Conservation (phyloP, 2,113 vertebrate species). For the Myrmophylax atrothorax region DNA sequence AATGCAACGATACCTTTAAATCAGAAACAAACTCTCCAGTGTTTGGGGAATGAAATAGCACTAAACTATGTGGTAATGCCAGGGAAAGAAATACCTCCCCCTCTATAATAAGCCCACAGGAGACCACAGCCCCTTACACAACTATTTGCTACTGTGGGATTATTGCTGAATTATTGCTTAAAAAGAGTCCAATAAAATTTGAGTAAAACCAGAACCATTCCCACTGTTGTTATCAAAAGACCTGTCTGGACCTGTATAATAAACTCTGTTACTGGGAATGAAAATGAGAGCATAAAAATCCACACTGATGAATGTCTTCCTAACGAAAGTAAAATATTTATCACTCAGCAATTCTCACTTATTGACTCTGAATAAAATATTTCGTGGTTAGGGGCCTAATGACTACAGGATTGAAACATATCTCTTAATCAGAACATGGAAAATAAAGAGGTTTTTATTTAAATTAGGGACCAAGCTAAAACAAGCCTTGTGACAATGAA, state of each 20-base stretch:
- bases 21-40: conserved; percentile 47
- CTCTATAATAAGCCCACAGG: conserved; percentile 54
- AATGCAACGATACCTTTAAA: conserved; percentile 4
- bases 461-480: neutral
- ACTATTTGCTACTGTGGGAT: conserved; percentile 45
- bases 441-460: neutral
- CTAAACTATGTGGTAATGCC: conserved; percentile 1
- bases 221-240: conserved; percentile 28
- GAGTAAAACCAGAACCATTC: conserved; percentile 62
- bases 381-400: neutral
- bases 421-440: neutral
- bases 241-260: conserved; percentile 15
- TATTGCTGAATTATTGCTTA: conserved; percentile 60
- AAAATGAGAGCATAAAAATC: conserved; percentile 27
- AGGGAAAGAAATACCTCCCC: conserved; percentile 42
- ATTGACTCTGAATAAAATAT: neutral
- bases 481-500: neutral
- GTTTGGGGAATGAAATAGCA: conserved; percentile 9
- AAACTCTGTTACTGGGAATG: neutral
- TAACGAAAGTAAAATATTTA: neutral
- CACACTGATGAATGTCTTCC: neutral
- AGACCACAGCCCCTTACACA: conserved; percentile 31
- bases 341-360: neutral
- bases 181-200: conserved; percentile 53
- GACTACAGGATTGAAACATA: neutral